Base-by-base conservation (phyloP, 1,140 invertebrate species). In the Frieseomelitta varia region DNA sequence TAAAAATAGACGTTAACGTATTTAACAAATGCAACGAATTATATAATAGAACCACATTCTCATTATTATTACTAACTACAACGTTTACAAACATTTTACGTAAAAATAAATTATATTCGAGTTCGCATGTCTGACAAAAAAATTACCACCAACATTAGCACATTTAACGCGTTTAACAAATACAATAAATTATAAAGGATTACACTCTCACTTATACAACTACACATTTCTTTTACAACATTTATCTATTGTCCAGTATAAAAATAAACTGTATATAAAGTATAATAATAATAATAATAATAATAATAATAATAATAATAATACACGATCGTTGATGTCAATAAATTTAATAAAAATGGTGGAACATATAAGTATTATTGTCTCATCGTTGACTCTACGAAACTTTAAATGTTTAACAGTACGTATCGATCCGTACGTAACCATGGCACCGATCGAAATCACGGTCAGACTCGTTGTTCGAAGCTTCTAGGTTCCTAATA, bases 401-500 rank as follows among this genome's bases (percentile, higher is more conserved):
- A 3, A 39, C 3, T 15, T 30, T 55, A 27, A 74, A 74, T 14
- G 2, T 56, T 56, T 34, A 24, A 34, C 27, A 15, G 8, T 27
- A 27, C 19, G 14, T 3, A 73, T 21, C 15, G 17, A 53, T 58
- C 53, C 53, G 27, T 21, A 34, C 21, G 21, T 47, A 47, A 76
- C 34, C 10, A 1, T 12, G 4, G 1, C 14, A 15, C 51, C 65
- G 67, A 71, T 84, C 12, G 47, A 27, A 39, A 53, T 34, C 61
- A 30, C 21, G 39, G 27, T 4, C 61, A 19, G 11, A 1, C 19
- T 15, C 30, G 51, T 76, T 72, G 19, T 74, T 83, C 34, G 15
- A 24, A 19, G 19, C 63, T 91, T 63, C 85, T 92, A 84, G 58
- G 19, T 69, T 92, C 92, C 93, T 93, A 90, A 85, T 93, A 88